A percentile compares a stretch with the other conserved stretches of the same genome.
phyloP scores from a whole-genome alignment of 2,113 vertebrate species.

The Spilogale gracilis region DNA sequence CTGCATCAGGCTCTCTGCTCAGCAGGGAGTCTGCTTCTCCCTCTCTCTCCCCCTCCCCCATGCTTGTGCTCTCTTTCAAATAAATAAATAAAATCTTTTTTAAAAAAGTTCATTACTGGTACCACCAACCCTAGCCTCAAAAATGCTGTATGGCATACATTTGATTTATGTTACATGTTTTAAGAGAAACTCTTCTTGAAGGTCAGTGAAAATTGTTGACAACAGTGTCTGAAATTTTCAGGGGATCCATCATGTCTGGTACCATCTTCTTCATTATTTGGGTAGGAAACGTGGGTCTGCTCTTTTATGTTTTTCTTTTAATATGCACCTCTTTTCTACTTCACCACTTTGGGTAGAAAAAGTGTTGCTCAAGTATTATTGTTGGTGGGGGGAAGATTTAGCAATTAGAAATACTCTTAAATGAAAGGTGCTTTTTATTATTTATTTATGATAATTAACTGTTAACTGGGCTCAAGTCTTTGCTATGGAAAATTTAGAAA shows the following conservation, averaged over 20 bases:
- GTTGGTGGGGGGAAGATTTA: background rate
- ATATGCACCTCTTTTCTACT: background rate
- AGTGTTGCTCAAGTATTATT: background rate
- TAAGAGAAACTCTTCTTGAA: background rate
- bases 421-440: background rate
- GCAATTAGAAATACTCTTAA: background rate
- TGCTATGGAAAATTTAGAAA: slow-evolving; percentile 44
- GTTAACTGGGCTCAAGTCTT: background rate
- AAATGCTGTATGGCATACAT: background rate
- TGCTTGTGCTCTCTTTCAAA: no score
- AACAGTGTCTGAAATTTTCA: background rate
- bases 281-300: background rate
- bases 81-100: no score
- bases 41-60: no score
- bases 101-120: background rate
- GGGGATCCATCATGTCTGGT: background rate
- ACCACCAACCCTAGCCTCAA: background rate
- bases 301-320: background rate
- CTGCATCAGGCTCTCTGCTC: no score
- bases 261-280: background rate
- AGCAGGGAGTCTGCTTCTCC: no score
- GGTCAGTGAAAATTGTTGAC: background rate
- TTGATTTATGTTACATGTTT: background rate
- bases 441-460: background rate
- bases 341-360: background rate